phyloP scores from a whole-genome alignment of 2,113 vertebrate species.

The Trochalopteron elliotii region DNA sequence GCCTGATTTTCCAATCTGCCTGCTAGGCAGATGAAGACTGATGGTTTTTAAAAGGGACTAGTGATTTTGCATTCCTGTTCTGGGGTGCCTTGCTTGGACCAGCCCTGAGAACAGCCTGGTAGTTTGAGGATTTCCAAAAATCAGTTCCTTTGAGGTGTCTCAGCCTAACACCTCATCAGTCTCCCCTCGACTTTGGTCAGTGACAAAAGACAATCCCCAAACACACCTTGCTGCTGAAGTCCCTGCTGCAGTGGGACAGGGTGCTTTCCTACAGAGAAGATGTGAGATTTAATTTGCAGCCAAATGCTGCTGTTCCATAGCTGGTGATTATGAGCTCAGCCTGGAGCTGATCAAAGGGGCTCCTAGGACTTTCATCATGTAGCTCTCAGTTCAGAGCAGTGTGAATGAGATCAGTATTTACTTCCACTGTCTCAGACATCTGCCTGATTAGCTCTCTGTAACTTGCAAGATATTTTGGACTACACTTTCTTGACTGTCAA shows the following conservation, averaged over 20 bases:
- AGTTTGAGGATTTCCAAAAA: slow-evolving; percentile 48
- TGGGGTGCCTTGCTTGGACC: neutral
- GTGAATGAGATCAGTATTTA: neutral
- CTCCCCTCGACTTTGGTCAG: neutral
- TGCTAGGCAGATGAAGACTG: slow-evolving; percentile 11
- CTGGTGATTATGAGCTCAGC: neutral
- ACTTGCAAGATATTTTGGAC: neutral
- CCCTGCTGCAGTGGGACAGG: neutral
- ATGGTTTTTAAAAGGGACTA: slow-evolving; percentile 26
- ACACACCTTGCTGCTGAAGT: neutral
- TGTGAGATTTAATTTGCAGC: neutral
- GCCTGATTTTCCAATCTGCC: slow-evolving; percentile 9
- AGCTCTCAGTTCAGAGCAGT: neutral
- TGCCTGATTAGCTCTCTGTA: neutral
- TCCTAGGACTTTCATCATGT: neutral
- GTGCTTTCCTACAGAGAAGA: neutral
- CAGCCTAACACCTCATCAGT: slow-evolving; percentile 28
- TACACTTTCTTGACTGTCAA: neutral
- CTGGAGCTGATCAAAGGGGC: neutral
- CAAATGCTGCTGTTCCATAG: neutral
- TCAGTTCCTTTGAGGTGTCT: slow-evolving; percentile 20
- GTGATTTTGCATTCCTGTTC: slow-evolving; percentile 16
- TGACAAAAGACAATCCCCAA: neutral
- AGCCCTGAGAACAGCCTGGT: slow-evolving; percentile 5
- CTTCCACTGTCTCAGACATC: neutral